Conservation (phyloP, 2,888 invertebrate genomes). For the Sycophila texana region DNA sequence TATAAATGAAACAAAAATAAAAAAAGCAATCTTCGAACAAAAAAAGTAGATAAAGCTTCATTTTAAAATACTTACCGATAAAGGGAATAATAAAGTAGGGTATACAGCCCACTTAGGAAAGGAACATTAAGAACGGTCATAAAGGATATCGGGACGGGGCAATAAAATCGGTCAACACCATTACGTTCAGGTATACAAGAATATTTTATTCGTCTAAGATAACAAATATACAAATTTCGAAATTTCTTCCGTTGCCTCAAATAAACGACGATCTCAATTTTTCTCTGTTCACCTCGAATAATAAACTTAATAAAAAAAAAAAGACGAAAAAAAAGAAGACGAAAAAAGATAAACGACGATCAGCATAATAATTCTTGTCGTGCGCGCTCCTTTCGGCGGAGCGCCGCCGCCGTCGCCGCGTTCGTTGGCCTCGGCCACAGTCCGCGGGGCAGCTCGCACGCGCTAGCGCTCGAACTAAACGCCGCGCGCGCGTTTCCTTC, state of each 20-base stretch:
- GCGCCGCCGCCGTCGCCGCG: slow-evolving; percentile 8
- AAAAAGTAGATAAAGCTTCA: neutral
- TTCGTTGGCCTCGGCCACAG: slow-evolving; percentile 27
- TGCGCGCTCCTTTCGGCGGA: slow-evolving; percentile 1
- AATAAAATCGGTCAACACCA: slow-evolving; percentile 7
- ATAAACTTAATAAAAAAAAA: slow-evolving; percentile 25
- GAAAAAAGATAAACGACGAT: slow-evolving; percentile 23
- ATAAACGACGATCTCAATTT: slow-evolving; percentile 66
- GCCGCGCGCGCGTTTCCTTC: slow-evolving; percentile 16
- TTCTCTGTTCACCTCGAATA: neutral
- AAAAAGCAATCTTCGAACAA: too few relatives aligned
- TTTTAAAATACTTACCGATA: neutral
- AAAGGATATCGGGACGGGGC: neutral
- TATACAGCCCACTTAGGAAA: neutral
- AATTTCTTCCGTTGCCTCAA: slow-evolving; percentile 58
- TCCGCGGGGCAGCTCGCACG: neutral
- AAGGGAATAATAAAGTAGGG: neutral
- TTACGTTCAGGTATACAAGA: slow-evolving; percentile 72
- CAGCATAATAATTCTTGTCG: slow-evolving; percentile 12
- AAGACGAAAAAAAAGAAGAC: slow-evolving; percentile 1
- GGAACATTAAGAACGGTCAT: neutral
- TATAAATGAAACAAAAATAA: too few relatives aligned
- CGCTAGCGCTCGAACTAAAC: slow-evolving; percentile 19
- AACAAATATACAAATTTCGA: slow-evolving; percentile 75
- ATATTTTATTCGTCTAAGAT: slow-evolving; percentile 76